Evolutionary conservation across 2,113 vertebrate genomes (phyloP).

Genomic region (Calidris pugnax): DNA sequence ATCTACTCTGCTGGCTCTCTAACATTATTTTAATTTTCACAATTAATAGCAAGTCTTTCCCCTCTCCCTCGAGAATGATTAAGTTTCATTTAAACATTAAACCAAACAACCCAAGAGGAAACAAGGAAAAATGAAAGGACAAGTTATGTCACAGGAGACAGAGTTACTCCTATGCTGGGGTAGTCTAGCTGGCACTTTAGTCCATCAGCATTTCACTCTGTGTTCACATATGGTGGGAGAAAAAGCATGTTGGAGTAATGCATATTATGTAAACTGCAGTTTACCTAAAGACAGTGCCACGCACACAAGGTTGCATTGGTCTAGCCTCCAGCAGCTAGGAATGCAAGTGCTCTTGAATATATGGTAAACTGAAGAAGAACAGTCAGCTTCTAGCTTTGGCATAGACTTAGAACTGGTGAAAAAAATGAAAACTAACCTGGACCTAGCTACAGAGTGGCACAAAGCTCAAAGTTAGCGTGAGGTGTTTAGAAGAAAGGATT

Average conservation of each 20-base stretch:
- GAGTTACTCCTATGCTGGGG: neutral
- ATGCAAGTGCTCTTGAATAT: neutral
- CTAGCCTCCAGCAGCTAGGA: neutral
- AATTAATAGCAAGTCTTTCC: neutral
- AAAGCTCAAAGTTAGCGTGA: neutral
- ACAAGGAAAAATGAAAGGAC: neutral
- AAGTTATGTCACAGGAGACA: neutral
- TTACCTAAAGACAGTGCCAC: neutral
- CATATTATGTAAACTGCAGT: neutral
- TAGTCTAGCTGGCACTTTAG: neutral
- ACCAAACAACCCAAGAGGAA: neutral
- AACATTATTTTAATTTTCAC: neutral
- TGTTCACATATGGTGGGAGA: neutral
- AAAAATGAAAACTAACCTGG: neutral
- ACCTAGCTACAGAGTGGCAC: neutral
- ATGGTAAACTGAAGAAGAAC: neutral
- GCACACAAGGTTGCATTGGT: neutral
- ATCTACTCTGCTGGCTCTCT: neutral
- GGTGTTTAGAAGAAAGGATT: neutral
- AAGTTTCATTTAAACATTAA: neutral
- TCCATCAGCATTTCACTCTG: neutral
- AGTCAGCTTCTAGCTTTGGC: neutral
- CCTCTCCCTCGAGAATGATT: neutral
- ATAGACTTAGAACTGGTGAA: neutral
- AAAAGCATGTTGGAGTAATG: accelerated